Evolutionary conservation across 2,888 invertebrate genomes (phyloP), one percentile per base, ranked within the genome.

Genomic region (Ichneumoninae sp.): DNA sequence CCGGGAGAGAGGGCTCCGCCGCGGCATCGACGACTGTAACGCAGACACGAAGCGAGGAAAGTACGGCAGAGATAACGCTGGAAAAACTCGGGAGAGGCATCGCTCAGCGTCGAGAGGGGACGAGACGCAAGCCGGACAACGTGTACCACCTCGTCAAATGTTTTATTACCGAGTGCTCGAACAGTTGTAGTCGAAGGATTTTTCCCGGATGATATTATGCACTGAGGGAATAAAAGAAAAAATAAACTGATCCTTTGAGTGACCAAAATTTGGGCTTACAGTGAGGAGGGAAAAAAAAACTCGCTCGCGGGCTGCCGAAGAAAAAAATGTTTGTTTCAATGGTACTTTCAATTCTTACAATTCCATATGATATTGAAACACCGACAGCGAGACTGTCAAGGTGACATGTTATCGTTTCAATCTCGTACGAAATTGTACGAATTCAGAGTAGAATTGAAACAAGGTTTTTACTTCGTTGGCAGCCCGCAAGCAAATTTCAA

Each of bases 31-130:
- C 60, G 33, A 36, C 50, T 70, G 52, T 81, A 77, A 60, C 68
- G 86, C 74, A 73, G 80, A 78, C 85, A 86, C 60, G 88, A 68
- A 83, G 57, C 78, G 40, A 26, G 70, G 13, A 40, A 44, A 40
- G 36, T 10, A 68, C 40, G 63, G 8, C 10, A 52, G 70, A 33
- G 66, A 66, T 66, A 66, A 19, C 10, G 40, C 7, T n/a, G 6
- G 40, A 22, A 40, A 66, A 66, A n/a, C n/a, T 19, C 8, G 3
- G 3, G 36, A 40, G 5, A 22, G n/a, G 22, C 3, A 66, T 10
- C n/a, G 66, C 19, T 40, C 3, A 19, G 63, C 1, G 30, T 3
- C 30, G 30, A 7, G 7, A 16, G 63, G 63, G 26, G 22, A 33
- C n/a, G 63, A 63, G 63, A 33, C 16, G 1, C 19, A 30, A n/a